Conservation (phyloP, 1,140 invertebrate species). For the Eumaeus atala region DNA sequence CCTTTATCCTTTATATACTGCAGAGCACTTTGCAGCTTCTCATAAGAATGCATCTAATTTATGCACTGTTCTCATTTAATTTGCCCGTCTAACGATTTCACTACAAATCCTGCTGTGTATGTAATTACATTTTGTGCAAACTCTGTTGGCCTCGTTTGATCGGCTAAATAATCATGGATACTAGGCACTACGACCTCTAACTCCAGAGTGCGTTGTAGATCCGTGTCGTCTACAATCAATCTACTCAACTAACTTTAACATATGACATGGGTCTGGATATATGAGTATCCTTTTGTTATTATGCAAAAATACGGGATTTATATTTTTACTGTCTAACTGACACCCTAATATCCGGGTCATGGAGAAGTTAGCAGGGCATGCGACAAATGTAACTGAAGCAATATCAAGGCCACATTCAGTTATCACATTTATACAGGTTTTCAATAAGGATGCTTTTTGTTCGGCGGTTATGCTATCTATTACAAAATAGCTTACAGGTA, state of each 20-base stretch:
- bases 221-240: no score
- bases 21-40: no score
- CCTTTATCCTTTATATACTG: no score
- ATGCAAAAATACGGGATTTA: neutral
- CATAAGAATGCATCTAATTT: no score
- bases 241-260: neutral
- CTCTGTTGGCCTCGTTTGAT: no score
- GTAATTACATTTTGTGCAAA: no score
- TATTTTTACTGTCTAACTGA: neutral
- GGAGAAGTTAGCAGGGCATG: neutral
- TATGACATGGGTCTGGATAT: constrained; percentile 1
- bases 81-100: no score
- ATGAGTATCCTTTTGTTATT: neutral
- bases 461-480: constrained; percentile 15
- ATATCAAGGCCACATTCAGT: neutral
- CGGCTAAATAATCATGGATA: no score
- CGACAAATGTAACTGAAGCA: constrained; percentile 3
- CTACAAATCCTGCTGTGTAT: no score
- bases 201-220: no score
- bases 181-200: no score
- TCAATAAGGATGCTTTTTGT: constrained; percentile 7
- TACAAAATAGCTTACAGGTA: constrained; percentile 52
- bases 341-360: constrained; percentile 4
- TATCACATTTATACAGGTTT: neutral
- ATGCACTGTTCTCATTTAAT: no score